Evolutionary conservation across 2,888 invertebrate genomes (phyloP), one percentile per base, ranked within the genome.

Genomic region (Hesperia comma): DNA sequence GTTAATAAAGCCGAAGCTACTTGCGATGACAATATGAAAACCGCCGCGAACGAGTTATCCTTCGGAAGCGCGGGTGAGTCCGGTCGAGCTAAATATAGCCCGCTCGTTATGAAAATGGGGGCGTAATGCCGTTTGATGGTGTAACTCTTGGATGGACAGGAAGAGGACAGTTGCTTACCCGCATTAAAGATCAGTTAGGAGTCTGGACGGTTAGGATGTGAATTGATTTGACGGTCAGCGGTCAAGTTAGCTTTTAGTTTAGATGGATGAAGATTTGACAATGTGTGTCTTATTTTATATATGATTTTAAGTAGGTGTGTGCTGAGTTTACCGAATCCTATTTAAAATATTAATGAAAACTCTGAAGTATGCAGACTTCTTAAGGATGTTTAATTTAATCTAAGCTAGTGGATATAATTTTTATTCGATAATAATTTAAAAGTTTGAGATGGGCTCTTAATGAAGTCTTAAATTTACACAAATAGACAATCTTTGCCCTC

Each of bases 31-130:
- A 40, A 12, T 19, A 41, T 41, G 10, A 62, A 37, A 62, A 62
- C 61, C 54, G 61, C 54, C 54, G 40, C 54, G 12, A 62, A 62
- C 61, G 41, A 41, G 61, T 62, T 62, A 53, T 54, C 37, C 61
- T 54, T 62, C 15, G 61, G 41, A 54, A 54, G 26, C 26, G 33
- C 61, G 53, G n/a, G 41, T 26, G 43, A 55, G 43, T 55, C 43
- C 62, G 43, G 32, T 17, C 15, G 43, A 4, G 15, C 54, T 55
- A 62, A 43, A 55, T 62, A 62, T 54, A 54, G 43, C 55, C 8
- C 26, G 19, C 54, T 21, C 14, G n/a, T 21, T 49, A 49, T 46
- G 56, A 37, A 56, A 56, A 49, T 37, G 46, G 21, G 56, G 63
- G 56, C 43, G 55, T 32, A 49, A 19, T 56, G 26, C 61, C 55